Evolutionary conservation across 2,113 vertebrate species (phyloP).

Genomic region (Lepisosteus osseus): DNA sequence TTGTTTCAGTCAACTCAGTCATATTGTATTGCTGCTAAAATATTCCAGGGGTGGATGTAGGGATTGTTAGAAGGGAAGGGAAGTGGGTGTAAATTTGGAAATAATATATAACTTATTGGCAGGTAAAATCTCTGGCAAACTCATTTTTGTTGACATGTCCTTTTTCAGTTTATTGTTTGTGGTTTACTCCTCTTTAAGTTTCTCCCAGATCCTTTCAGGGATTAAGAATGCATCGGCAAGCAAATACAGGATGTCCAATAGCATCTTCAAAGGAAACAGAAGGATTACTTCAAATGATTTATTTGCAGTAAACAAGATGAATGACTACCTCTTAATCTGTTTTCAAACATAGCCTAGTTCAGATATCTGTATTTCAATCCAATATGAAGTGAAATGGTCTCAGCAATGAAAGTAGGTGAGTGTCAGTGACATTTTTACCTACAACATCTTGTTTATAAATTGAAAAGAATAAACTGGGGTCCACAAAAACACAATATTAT

Average conservation of each 20-base stretch:
- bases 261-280: slow-evolving; percentile 17
- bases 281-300: slow-evolving; percentile 5
- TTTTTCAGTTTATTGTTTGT: slow-evolving; percentile 17
- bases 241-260: slow-evolving; percentile 5
- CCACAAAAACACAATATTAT: too few relatives aligned
- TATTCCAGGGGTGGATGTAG: slow-evolving; percentile 18
- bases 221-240: neutral
- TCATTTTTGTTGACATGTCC: slow-evolving; percentile 31
- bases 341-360: too few relatives aligned
- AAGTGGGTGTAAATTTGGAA: slow-evolving; percentile 37
- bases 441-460: too few relatives aligned
- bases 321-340: too few relatives aligned
- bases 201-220: slow-evolving; percentile 3
- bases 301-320: too few relatives aligned
- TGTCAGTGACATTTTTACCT: too few relatives aligned
- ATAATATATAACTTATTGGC: slow-evolving; percentile 26
- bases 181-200: neutral
- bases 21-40: slow-evolving; percentile 16
- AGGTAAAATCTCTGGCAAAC: slow-evolving; percentile 30
- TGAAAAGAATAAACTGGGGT: too few relatives aligned
- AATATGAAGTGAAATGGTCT: too few relatives aligned
- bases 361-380: too few relatives aligned
- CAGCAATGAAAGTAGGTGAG: too few relatives aligned
- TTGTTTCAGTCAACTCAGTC: neutral
- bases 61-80: slow-evolving; percentile 5